phyloP scores from a whole-genome alignment of 2,797 vertebrate species.

The Muscicapa striata region DNA sequence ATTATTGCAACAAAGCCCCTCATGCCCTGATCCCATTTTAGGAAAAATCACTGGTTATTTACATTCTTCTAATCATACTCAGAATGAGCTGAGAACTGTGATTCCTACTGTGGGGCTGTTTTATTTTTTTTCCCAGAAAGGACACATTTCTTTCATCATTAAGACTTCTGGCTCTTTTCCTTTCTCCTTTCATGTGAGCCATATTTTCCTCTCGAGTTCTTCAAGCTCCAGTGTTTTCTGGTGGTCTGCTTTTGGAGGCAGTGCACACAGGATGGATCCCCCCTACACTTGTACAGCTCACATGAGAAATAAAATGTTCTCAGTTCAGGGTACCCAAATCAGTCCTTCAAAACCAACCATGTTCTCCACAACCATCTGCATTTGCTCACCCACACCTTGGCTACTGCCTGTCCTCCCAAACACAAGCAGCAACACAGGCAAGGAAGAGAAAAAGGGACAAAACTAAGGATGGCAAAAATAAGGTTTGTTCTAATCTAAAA shows the following conservation, averaged over 20 bases:
- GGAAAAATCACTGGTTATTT: not conserved
- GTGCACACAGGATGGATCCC: not conserved
- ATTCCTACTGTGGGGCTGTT: not conserved
- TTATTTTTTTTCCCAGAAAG: not conserved
- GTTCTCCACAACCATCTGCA: not conserved
- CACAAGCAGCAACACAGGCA: not conserved
- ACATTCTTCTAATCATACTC: not conserved
- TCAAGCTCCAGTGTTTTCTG: not conserved
- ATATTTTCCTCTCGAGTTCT: not conserved
- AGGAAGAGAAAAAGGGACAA: not conserved
- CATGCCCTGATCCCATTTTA: not conserved
- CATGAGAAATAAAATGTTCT: not conserved
- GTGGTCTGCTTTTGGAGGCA: not conserved
- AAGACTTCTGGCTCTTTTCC: not conserved
- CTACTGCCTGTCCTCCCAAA: not conserved
- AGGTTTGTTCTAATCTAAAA: not conserved
- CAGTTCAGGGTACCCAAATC: rapidly evolving
- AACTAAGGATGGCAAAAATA: not conserved
- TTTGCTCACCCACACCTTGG: not conserved
- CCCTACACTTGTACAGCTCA: not conserved
- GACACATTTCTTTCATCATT: not conserved
- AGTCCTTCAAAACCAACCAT: not conserved
- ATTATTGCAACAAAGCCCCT: not conserved
- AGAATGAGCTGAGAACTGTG: not conserved
- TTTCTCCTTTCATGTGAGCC: not conserved